Base-by-base conservation (phyloP, 2,797 vertebrate species). In the Spinus olivaceus region DNA sequence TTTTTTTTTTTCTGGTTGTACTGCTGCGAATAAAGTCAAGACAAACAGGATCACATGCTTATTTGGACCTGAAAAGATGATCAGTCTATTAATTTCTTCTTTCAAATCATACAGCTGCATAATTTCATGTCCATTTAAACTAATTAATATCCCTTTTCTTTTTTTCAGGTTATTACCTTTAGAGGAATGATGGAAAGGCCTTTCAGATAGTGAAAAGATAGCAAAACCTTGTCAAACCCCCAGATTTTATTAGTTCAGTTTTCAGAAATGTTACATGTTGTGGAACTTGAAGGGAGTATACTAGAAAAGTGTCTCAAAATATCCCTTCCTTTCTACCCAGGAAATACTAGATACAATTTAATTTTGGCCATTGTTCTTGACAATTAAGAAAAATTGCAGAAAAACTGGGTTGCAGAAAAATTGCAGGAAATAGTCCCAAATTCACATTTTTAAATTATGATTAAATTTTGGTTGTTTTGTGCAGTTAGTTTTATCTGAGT, bases 81-180 rank as follows among this genome's bases (percentile, higher is more conserved):
- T 41, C 35, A 61, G 12, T 60, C 37, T 72, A 42, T 27, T 30
- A 53, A 50, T 81, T 93, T 81, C 6, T 90, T 72, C 15, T 63
- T 14, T 56, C 28, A 87, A 54, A 41, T 6, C 10, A 70, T 22
- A 46, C 2, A 57, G 54, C 4, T 19, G 1, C 49, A 20, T 3
- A 2, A 85, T 67, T 92, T 16, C 22, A 44, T 37, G 32, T 63
- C 21, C 13, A 39, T 66, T 81, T 63, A n/a, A 51, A 32, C 8
- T 25, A 64, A 10, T 5, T 21, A 74, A 54, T 61, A 49, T 6
- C 13, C 16, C 9, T 30, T 1, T 1, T 1, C 13, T 0, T 1
- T 21, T 83, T 50, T 81, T 21, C 42, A 72, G 22, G 2, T 6
- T 5, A 10, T 44, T 80, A 59, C 1, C 7, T 51, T 10, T 54